These are phyloP conservation scores for Auanema sp. DNA, from an alignment of 2,888 invertebrate species.

Conservation along the genomic window DNA sequence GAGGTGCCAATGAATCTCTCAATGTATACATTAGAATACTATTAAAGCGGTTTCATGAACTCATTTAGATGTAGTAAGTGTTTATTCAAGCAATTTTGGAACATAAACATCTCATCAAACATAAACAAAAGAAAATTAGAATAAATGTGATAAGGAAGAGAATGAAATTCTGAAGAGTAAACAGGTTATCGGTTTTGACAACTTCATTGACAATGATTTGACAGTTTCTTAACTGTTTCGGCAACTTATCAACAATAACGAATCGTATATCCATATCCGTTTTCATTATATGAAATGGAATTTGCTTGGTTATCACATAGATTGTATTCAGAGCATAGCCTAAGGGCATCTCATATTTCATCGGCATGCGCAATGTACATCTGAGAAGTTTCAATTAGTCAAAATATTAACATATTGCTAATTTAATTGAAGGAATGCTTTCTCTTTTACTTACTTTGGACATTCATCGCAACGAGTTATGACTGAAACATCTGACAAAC, in stretches of 20 bases:
- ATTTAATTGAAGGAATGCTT: too few relatives aligned
- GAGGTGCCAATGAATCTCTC: too few relatives aligned
- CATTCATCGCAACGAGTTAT: constrained; percentile 15
- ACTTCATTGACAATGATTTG: constrained; percentile 14
- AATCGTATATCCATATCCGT: constrained; percentile 33
- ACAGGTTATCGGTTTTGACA: background rate
- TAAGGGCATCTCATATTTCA: constrained; percentile 30
- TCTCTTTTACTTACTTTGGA: constrained; percentile 18
- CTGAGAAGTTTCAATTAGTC: constrained; percentile 16
- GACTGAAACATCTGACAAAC: constrained; percentile 14
- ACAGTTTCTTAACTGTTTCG: constrained; percentile 25
- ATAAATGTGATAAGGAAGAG: constrained; percentile 14
- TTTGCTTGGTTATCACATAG: constrained; percentile 27
- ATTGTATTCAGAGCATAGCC: constrained; percentile 25
- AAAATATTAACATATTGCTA: background rate
- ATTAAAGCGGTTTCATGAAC: too few relatives aligned
- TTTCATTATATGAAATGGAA: constrained; percentile 22
- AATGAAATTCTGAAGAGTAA: constrained; percentile 4
- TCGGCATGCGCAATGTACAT: constrained; percentile 31
- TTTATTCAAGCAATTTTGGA: constrained; percentile 5
- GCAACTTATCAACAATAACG: constrained; percentile 30
- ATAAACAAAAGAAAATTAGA: constrained; percentile 15
- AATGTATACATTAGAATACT: too few relatives aligned
- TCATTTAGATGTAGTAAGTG: too few relatives aligned
- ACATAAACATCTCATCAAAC: constrained; percentile 16